phyloP scores from a whole-genome alignment of 2,797 vertebrate genomes.

The Crypturellus tataupa region DNA sequence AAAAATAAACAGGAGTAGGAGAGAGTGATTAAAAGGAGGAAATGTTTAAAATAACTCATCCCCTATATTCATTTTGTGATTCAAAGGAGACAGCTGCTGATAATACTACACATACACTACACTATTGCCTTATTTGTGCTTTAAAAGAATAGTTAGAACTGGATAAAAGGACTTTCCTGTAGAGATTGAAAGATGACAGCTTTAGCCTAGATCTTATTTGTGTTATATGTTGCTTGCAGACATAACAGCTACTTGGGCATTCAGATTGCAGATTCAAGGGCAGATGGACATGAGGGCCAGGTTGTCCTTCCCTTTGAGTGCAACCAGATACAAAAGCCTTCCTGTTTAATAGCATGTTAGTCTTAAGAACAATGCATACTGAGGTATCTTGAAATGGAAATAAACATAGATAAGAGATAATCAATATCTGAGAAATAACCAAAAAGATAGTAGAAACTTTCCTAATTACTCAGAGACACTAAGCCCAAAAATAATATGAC shows the following conservation, averaged over 20 bases:
- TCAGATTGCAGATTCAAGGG: background rate
- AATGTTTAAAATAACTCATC: slow-evolving; percentile 60
- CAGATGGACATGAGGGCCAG: background rate
- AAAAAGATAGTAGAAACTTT: background rate
- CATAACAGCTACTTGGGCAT: background rate
- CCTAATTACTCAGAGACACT: background rate
- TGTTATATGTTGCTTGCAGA: background rate
- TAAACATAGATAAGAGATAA: background rate
- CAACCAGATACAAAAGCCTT: background rate
- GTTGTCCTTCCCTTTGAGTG: background rate
- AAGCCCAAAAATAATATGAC: background rate
- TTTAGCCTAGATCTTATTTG: background rate
- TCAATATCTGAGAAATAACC: background rate
- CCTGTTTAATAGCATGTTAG: rapidly evolving
- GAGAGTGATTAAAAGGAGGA: slow-evolving; percentile 55
- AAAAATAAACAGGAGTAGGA: slow-evolving; percentile 55
- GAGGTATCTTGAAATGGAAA: background rate
- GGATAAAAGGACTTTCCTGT: background rate
- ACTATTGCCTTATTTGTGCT: background rate
- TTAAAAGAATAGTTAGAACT: background rate
- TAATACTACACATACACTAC: background rate
- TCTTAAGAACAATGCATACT: background rate
- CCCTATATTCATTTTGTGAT: slow-evolving; percentile 24
- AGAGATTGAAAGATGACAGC: background rate
- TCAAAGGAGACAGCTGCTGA: slow-evolving; percentile 51